Percentiles rank a stretch among this genome's conserved stretches.
Conservation (phyloP, 2,797 vertebrate species). For the Carduelis carduelis region DNA sequence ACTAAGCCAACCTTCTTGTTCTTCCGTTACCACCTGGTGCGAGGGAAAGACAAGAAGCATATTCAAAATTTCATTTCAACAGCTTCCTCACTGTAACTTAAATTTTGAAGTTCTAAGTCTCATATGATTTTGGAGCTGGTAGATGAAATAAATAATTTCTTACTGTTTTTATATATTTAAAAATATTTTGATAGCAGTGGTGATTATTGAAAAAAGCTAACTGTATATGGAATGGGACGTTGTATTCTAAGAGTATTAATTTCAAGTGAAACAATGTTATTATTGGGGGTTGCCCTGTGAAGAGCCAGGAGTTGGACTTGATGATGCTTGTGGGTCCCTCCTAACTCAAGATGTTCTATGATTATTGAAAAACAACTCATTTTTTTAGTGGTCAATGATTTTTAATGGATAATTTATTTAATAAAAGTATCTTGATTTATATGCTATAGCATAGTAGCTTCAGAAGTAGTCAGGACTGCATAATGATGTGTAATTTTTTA, state of each 20-base stretch:
- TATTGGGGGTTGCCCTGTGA: not conserved
- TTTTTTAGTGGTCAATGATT: not conserved
- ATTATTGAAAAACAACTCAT: not conserved
- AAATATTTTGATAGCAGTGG: not conserved
- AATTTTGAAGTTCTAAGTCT: not conserved
- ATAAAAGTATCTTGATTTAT: not conserved
- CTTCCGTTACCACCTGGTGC: not conserved
- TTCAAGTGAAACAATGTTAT: not conserved
- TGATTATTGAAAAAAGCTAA: not conserved
- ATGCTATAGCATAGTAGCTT: not conserved
- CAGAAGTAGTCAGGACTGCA: not conserved
- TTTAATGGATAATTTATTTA: not conserved
- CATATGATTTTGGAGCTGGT: not conserved
- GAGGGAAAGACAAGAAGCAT: rapidly evolving
- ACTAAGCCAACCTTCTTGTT: not conserved
- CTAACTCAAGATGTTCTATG: not conserved
- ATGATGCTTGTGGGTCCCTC: not conserved
- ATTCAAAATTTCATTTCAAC: not conserved
- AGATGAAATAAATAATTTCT: not conserved
- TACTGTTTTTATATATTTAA: not conserved
- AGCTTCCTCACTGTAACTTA: not conserved
- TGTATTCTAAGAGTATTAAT: not conserved
- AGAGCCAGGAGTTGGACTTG: not conserved
- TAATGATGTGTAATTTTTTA: not conserved
- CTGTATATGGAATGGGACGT: not conserved